These are phyloP conservation scores for Psilopogon haemacephalus DNA, from an alignment of 2,113 vertebrate species.

Conservation along the genomic window DNA sequence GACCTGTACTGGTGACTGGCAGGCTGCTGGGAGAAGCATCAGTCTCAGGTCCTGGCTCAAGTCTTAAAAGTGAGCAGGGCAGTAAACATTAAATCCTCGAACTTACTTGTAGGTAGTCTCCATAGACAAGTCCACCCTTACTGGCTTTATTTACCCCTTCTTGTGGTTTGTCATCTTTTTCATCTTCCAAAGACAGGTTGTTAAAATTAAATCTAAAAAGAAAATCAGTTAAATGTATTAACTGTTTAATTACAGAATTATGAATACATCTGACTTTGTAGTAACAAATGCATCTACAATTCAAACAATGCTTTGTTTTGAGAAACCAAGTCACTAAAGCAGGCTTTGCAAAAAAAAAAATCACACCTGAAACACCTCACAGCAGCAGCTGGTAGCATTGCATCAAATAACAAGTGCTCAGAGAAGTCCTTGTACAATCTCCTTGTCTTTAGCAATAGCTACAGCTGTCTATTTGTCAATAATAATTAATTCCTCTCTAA, in stretches of 20 bases:
- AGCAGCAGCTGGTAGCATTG: neutral
- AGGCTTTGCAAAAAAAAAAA: neutral
- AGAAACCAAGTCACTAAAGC: neutral
- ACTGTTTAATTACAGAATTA: neutral
- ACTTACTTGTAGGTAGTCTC: conserved; percentile 90
- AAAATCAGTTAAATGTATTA: neutral
- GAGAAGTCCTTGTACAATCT: neutral
- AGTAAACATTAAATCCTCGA: neutral
- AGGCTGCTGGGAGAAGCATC: neutral
- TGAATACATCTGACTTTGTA: neutral
- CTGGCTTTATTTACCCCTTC: conserved; percentile 86
- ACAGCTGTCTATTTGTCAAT: neutral
- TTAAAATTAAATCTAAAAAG: conserved; percentile 73
- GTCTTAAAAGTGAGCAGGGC: rapidly evolving
- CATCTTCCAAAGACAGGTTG: conserved; percentile 72
- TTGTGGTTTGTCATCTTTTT: conserved; percentile 82
- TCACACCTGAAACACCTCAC: neutral
- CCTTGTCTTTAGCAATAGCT: neutral
- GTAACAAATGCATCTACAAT: neutral
- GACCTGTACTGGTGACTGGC: neutral
- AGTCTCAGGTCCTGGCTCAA: neutral
- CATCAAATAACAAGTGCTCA: neutral
- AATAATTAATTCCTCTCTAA: neutral
- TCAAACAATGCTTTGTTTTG: neutral
- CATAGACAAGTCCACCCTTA: conserved; percentile 88